Evolutionary conservation across 2,888 invertebrate genomes (phyloP).

Genomic region (Eupelmus urozonus): DNA sequence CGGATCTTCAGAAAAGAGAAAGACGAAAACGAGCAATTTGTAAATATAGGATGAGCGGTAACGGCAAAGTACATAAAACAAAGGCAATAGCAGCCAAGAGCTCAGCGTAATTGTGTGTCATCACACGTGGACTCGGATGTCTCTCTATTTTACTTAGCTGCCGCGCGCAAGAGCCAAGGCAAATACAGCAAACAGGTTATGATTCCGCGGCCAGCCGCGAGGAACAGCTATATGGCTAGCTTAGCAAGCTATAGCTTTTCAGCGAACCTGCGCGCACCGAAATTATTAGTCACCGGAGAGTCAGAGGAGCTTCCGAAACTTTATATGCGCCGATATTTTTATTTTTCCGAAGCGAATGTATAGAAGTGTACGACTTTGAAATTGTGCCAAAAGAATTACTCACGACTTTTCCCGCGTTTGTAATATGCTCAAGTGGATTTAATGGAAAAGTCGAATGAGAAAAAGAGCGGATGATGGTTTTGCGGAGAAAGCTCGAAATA

Average conservation of each 20-base stretch:
- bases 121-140: conserved; percentile 3
- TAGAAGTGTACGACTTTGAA: too few relatives aligned
- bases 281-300: too few relatives aligned
- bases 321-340: background rate
- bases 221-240: background rate
- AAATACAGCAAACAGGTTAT: conserved; percentile 49
- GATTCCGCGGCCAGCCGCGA: conserved; percentile 26
- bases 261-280: conserved; percentile 18
- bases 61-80: conserved; percentile 28
- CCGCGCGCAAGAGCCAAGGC: conserved; percentile 5
- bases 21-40: too few relatives aligned
- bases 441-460: too few relatives aligned
- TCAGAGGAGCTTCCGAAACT: conserved; percentile 34
- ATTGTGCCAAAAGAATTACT: conserved; percentile 5
- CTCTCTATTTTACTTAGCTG: conserved; percentile 22
- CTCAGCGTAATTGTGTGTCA: conserved; percentile 20
- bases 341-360: conserved; percentile 27
- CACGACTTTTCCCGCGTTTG: too few relatives aligned
- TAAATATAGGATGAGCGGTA: conserved; percentile 16
- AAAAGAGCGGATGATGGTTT: too few relatives aligned
- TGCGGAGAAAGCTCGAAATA: too few relatives aligned
- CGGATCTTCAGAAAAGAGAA: too few relatives aligned
- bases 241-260: too few relatives aligned
- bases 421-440: too few relatives aligned
- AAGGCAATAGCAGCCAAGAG: conserved; percentile 24